These are phyloP conservation scores for Tapirus terrestris DNA, from an alignment of 2,113 vertebrate species.

Conservation along the genomic window DNA sequence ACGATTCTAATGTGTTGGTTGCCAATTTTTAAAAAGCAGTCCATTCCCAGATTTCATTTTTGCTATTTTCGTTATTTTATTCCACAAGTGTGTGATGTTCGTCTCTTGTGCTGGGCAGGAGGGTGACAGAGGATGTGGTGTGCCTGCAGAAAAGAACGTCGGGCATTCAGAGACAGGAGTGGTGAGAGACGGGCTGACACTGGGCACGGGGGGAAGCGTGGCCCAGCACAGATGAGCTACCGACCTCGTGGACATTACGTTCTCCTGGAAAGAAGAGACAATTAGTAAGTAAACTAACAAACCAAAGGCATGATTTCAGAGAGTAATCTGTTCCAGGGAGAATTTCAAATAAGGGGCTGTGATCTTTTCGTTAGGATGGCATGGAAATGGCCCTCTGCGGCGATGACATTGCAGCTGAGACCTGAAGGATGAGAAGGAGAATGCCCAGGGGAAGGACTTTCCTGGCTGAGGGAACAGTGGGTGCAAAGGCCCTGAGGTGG, in stretches of 20 bases:
- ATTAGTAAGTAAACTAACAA: not conserved
- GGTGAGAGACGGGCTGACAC: not conserved
- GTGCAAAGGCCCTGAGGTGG: not conserved
- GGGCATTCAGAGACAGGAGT: not conserved
- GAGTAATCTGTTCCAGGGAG: too few species aligned
- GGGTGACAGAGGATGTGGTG: too few species aligned
- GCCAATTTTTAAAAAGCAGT: not conserved
- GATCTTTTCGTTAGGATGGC: too few species aligned
- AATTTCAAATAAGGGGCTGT: too few species aligned
- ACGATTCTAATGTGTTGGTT: not conserved
- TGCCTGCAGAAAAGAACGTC: too few species aligned
- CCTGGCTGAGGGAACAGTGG: not conserved
- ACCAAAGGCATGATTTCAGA: not conserved
- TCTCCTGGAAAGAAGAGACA: not conserved
- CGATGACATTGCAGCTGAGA: too few species aligned
- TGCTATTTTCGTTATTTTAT: not conserved
- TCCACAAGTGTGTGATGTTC: not conserved
- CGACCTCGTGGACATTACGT: not conserved
- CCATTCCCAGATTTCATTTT: not conserved
- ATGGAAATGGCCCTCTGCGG: not conserved
- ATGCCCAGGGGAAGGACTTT: not conserved
- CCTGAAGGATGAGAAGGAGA: not conserved
- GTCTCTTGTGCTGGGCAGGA: not conserved
- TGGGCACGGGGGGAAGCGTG: not conserved
- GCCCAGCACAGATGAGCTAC: rapidly evolving